A percentile compares a stretch with the other conserved stretches of the same genome.
These are phyloP conservation scores for Synergus laeviventris DNA, from an alignment of 2,888 invertebrate species.

Conservation along the genomic window DNA sequence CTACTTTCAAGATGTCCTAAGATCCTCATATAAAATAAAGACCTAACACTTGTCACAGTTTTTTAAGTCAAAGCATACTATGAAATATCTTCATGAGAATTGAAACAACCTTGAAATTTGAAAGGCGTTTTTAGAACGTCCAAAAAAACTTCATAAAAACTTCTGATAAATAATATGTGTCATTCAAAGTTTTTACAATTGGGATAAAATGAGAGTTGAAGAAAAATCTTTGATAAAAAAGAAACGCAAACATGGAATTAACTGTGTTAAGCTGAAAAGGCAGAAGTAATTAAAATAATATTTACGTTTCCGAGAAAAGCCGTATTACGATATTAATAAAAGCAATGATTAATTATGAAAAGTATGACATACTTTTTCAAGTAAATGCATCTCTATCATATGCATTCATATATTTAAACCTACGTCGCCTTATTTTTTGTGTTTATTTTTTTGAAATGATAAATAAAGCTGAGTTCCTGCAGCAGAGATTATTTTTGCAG, in stretches of 20 bases:
- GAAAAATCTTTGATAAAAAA: neutral
- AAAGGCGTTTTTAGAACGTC: too few species aligned
- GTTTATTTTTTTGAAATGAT: neutral
- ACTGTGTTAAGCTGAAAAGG: neutral
- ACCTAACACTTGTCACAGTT: neutral
- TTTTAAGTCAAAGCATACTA: too few species aligned
- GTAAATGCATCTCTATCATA: neutral
- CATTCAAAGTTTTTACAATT: neutral
- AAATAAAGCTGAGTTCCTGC: neutral
- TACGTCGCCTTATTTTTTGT: neutral
- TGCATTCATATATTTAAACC: neutral
- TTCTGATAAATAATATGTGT: neutral
- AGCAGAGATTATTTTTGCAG: constrained; percentile 32
- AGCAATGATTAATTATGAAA: neutral
- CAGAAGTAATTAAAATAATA: neutral
- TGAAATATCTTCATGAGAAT: too few species aligned
- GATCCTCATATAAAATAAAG: constrained; percentile 2
- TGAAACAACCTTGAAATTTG: too few species aligned
- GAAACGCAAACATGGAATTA: too few species aligned
- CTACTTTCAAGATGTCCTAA: constrained; percentile 20
- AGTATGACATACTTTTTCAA: neutral
- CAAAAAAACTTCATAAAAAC: too few species aligned
- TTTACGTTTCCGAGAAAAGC: neutral
- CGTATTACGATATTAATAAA: neutral
- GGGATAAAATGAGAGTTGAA: neutral